Evolutionary conservation across 2,797 vertebrate genomes (phyloP).

Genomic region (Cryptoblepharus egeriae): DNA sequence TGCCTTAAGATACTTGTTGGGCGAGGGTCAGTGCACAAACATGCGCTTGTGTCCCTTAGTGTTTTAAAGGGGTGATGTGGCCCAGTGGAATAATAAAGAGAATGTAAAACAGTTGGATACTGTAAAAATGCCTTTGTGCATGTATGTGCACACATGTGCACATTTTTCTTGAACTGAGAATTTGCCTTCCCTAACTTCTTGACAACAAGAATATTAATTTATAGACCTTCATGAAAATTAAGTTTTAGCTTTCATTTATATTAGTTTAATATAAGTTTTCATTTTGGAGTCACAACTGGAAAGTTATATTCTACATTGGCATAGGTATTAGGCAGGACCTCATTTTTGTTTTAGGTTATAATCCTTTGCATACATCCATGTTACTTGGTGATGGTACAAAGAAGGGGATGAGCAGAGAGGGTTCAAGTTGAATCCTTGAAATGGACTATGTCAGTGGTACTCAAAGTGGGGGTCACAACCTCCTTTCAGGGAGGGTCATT

Average conservation of each 20-base stretch:
- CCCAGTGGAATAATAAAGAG: neutral
- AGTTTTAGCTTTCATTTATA: too few species aligned
- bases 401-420: neutral
- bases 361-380: too few species aligned
- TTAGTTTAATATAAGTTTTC: too few species aligned
- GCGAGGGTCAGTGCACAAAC: too few species aligned
- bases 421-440: too few species aligned
- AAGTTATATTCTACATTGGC: neutral
- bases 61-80: constrained; percentile 16
- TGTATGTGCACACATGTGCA: neutral
- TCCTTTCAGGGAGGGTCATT: too few species aligned
- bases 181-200: neutral
- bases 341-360: neutral
- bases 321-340: neutral
- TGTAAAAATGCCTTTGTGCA: neutral
- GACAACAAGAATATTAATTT: neutral
- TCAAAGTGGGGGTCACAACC: too few species aligned
- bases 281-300: neutral
- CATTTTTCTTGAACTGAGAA: neutral
- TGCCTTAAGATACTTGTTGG: too few species aligned
- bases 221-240: neutral
- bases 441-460: too few species aligned
- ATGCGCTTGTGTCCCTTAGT: too few species aligned
- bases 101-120: neutral
- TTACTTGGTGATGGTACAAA: neutral